Evolutionary conservation across 2,113 vertebrate genomes (phyloP), one percentile per base, ranked within the genome.

Genomic region (Silurus glanis): DNA sequence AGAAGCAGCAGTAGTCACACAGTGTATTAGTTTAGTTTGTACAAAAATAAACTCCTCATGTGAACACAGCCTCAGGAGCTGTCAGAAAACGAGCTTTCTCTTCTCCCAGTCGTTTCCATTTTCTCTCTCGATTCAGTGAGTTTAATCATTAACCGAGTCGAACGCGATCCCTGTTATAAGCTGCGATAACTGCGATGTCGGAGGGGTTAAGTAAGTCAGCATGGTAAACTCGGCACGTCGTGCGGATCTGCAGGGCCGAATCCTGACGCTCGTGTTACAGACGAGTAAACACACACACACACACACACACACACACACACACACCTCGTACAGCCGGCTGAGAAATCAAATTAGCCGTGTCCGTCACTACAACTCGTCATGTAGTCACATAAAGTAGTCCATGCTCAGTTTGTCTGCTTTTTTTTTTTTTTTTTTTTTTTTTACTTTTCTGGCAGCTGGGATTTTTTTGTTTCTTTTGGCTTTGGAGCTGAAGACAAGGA

Each of bases 101-200:
- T 74, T 21, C 71, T 49, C 21, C 1, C 53, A 28, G 17, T 61
- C 79, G 19, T 23, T 80, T 23, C 79, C 21, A 2, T 80, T 37
- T 23, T 19, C 5, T 21, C 37, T 21, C 37, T 61, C 13, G 16
- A 7, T 56, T 56, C 51, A 55, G 51, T 3, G 21, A 80, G 53
- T 59, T 80, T 37, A 80, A 80, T 80, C 78, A 80, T 80, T 80
- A 61, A 80, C 56, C 10, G 78, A 45, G 80, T 64, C 37, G 6
- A 47, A 45, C 79, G 47, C 79, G 45, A 56, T 81, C 49, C 80
- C 45, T n/a, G 80, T 80, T 64, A 49, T 62, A 14, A 13, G 19
- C 59, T 6, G 79, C 23, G 59, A n/a, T 62, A 64, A 51, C 28
- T 2, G 61, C 8, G 81, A 51, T 61, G 6, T 66, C 61, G 51